Conservation (phyloP, 1,140 invertebrate species). For the Geopemphigus sp. region DNA sequence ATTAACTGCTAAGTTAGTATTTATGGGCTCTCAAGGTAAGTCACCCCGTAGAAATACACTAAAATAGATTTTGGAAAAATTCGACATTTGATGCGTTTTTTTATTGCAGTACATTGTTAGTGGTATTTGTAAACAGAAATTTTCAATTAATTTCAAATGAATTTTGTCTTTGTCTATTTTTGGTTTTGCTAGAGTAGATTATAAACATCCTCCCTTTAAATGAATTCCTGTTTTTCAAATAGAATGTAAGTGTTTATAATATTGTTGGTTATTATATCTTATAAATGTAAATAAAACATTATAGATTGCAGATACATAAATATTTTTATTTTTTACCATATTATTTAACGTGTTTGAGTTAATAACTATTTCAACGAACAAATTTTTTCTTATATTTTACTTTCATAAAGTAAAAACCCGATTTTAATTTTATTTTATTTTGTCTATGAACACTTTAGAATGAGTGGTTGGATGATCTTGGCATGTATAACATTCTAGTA, state of each 20-base stretch:
- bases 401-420: neutral
- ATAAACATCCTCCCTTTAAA: too few relatives aligned
- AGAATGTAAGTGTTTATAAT: neutral
- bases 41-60: neutral
- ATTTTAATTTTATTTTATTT: too few relatives aligned
- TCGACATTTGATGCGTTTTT: neutral
- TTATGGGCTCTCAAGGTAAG: constrained; percentile 52
- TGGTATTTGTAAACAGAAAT: neutral
- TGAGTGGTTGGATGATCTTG: too few relatives aligned
- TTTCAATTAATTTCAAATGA: neutral
- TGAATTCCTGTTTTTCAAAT: too few relatives aligned
- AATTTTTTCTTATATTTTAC: neutral
- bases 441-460: too few relatives aligned
- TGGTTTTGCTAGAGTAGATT: neutral
- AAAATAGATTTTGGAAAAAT: neutral
- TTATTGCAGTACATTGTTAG: too few relatives aligned
- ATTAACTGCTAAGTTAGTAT: constrained; percentile 36
- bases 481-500: too few relatives aligned
- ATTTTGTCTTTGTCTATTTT: too few relatives aligned
- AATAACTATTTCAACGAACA: too few relatives aligned
- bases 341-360: neutral
- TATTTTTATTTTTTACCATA: neutral
- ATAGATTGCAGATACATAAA: neutral
- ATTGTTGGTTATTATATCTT: too few relatives aligned
- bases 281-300: too few relatives aligned